phyloP scores from a whole-genome alignment of 1,140 invertebrate genomes.

The Apis mellifera region DNA sequence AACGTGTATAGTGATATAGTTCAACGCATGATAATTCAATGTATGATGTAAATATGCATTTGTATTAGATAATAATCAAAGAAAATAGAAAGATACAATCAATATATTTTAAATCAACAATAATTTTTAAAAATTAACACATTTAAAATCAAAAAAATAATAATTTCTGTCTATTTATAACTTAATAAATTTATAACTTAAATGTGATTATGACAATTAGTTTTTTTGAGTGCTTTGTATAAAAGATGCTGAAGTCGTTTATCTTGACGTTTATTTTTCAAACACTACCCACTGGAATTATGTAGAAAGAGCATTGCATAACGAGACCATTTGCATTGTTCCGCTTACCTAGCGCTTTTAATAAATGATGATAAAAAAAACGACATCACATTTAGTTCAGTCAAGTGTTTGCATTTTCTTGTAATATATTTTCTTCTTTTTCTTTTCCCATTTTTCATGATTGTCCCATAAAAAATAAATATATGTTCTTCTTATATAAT shows the following conservation, averaged over 20 bases:
- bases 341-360: slow-evolving; percentile 32
- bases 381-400: background rate
- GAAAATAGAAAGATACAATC: background rate
- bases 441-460: background rate
- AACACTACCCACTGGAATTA: slow-evolving; percentile 13
- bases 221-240: slow-evolving; percentile 4
- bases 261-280: slow-evolving; percentile 1
- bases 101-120: background rate
- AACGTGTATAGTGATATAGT: background rate
- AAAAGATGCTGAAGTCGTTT: background rate
- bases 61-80: background rate
- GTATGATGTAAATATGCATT: background rate
- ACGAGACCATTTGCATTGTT: slow-evolving; percentile 26
- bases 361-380: slow-evolving; percentile 35
- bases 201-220: background rate
- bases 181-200: background rate
- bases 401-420: slow-evolving; percentile 23
- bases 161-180: background rate
- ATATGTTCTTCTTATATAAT: slow-evolving; percentile 5
- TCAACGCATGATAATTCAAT: too few species aligned
- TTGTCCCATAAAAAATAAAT: background rate
- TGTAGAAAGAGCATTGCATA: slow-evolving; percentile 13
- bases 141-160: background rate
- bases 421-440: background rate
- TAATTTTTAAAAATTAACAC: background rate